Evolutionary conservation across 2,113 vertebrate species (phyloP).

Genomic region (Progne subis): DNA sequence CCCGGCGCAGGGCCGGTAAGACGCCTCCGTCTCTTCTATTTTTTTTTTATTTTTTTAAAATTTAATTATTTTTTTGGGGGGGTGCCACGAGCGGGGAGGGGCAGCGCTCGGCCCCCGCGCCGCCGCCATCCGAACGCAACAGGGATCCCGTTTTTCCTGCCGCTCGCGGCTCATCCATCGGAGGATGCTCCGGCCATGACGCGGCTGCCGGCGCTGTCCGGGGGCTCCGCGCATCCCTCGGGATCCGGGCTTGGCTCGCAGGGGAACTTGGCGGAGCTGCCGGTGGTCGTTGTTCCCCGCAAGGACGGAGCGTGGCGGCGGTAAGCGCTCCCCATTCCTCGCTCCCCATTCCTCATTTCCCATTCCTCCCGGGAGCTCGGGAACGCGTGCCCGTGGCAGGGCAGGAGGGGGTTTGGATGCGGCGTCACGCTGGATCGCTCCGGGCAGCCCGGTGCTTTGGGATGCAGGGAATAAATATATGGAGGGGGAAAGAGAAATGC

Average conservation of each 20-base stretch:
- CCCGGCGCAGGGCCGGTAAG: constrained; percentile 31
- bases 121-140: neutral
- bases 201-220: neutral
- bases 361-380: neutral
- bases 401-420: neutral
- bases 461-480: accelerated
- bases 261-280: neutral
- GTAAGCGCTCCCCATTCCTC: neutral
- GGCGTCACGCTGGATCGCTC: accelerated
- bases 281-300: neutral
- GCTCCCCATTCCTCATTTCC: no score
- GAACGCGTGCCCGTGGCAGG: neutral
- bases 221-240: neutral
- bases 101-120: neutral
- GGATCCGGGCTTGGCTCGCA: accelerated
- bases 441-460: accelerated
- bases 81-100: neutral
- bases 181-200: neutral
- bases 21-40: neutral
- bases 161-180: accelerated
- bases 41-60: no score
- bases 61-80: neutral
- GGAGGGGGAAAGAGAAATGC: neutral
- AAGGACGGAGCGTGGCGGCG: neutral
- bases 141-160: neutral